phyloP scores from a whole-genome alignment of 92 coral and sea anemone genomes.

The Metridium senile region DNA sequence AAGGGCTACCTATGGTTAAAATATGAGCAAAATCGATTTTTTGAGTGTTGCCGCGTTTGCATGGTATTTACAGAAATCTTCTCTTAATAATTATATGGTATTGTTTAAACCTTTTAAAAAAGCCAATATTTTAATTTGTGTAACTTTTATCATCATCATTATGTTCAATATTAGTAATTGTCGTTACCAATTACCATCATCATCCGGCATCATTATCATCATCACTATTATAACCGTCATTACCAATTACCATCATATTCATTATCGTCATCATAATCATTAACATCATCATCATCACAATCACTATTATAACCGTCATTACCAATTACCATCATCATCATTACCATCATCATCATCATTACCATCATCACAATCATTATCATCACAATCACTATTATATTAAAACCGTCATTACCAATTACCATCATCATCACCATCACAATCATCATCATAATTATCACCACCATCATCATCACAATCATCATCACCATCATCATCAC shows the following conservation, averaged over 20 bases:
- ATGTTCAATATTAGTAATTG: too few relatives aligned
- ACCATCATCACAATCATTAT: neutral
- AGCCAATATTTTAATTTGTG: too few relatives aligned
- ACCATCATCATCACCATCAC: neutral
- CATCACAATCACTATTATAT: neutral
- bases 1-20: too few relatives aligned
- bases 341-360: neutral
- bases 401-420: neutral
- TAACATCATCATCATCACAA: neutral
- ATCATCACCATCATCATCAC: neutral
- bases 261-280: neutral
- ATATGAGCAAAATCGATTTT: too few relatives aligned
- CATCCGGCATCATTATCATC: neutral
- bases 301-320: neutral
- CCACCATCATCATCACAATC: neutral
- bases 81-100: too few relatives aligned
- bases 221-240: neutral
- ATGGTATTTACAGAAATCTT: too few relatives aligned
- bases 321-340: neutral
- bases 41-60: too few relatives aligned
- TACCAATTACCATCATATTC: neutral
- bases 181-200: too few relatives aligned
- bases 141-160: too few relatives aligned
- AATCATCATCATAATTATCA: neutral
- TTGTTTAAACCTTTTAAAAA: too few relatives aligned